Base-by-base conservation (phyloP, 2,888 invertebrate species). In the Podabrus alpinus region DNA sequence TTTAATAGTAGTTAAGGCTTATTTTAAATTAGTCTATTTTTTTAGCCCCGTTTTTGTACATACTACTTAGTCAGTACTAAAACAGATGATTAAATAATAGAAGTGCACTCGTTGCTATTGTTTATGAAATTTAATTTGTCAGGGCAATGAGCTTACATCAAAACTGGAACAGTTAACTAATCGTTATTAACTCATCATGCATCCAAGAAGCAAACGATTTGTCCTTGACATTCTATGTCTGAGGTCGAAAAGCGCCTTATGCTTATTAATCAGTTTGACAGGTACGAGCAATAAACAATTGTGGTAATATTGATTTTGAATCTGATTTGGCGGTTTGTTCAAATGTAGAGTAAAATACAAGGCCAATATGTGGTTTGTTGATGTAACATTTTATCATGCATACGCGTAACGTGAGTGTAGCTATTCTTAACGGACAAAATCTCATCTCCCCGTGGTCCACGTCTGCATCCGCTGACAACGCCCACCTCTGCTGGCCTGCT, bases 371-470 rank as follows among this genome's bases (percentile, higher is more conserved):
- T 69, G 72, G 72, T 72, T 70, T 72, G 72, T 75, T 75, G 75
- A 72, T 68, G 75, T 68, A 75, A 75, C 70, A 75, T 61, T 76
- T 76, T 73, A 71, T 77, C 74, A 74, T 74, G 76, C 71, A 66
- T 77, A 74, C 45, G 71, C 72, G 74, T 77, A 68, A 74, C 72
- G 64, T 77, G 76, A 67, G 72, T 71, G 69, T 72, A 74, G 71
- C 74, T 74, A 61, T 75, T 81, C 78, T 77, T 82, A 81, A 82
- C 81, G 81, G 82, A 81, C 81, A 81, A 81, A 77, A 81, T 79
- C 80, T 80, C 80, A 79, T 79, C 76, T 78, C 78, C 77, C 76
- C 78, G 77, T 74, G 79, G 77, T 69, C 71, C 75, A 68, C 71
- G 78, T 76, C 80, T 79, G 80, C 79, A 80, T 79, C 78, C 79